Base-by-base conservation (phyloP, 2,888 invertebrate species). In the Lochmaea capreae region DNA sequence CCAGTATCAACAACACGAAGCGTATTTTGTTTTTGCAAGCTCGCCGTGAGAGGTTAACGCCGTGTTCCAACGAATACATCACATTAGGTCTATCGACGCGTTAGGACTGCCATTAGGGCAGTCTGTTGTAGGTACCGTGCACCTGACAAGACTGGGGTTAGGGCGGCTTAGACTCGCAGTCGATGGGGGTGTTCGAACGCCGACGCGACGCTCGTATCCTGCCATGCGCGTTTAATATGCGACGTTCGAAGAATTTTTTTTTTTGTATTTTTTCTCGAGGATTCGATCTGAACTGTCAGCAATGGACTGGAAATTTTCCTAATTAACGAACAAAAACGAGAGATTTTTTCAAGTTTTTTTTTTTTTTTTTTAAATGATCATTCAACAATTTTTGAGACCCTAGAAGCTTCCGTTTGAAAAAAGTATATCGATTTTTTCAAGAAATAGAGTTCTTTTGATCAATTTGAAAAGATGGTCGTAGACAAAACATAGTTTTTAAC, bases 41-140 rank as follows among this genome's bases (percentile, higher is more conserved):
- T 79, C 92, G 89, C 80, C 92, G 88, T 81, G 92, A 92, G 83
- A 93, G 87, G 86, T 92, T 92, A 83, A 93, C 92, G 84, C 92
- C 91, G 87, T 93, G 92, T 87, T 90, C 89, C 84, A 93, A 86
- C 76, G 91, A 90, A 90, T 90, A 89, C 90, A 86, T 86, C 83
- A 85, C 86, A 85, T 85, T 83, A 81, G 83, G 80, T 76, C 81
- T 83, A 82, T 72, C 78, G 74, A 79, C 82, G 80, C 81, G 80
- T 59, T 54, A 76, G 75, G 81, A 78, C 81, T 80, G 81, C 81
- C 81, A 81, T 82, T 18, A 22, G 77, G 78, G 78, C 81, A 79
- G 81, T 72, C 79, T 77, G 78, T 70, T 66, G 79, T 80, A 76
- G 80, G 84, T 83, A 83, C 80, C 83, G 83, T 81, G 82, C 82